Conservation (phyloP, 1,140 invertebrate species). For the Cotesia typhae region DNA sequence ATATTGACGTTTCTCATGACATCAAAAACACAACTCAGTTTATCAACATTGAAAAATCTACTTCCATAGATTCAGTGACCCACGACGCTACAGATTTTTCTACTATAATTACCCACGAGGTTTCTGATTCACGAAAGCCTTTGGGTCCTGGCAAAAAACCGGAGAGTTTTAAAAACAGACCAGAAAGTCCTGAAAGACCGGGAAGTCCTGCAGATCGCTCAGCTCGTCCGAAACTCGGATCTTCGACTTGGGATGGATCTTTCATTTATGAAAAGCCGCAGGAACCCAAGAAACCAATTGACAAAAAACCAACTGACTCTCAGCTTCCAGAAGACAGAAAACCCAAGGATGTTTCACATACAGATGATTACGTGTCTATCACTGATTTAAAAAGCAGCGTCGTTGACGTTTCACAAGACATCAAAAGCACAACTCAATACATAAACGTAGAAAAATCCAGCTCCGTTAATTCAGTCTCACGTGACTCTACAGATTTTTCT, state of each 20-base stretch:
- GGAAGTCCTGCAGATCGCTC: slow-evolving; percentile 33
- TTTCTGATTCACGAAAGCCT: slow-evolving; percentile 26
- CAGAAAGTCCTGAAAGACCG: slow-evolving; percentile 11
- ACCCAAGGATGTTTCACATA: too few species aligned
- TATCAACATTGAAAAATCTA: slow-evolving; percentile 31
- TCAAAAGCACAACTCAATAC: neutral
- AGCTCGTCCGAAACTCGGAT: slow-evolving; percentile 26
- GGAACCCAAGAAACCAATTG: slow-evolving; percentile 19
- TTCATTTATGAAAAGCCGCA: slow-evolving; percentile 37
- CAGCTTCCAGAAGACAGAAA: too few species aligned
- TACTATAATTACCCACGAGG: slow-evolving; percentile 29
- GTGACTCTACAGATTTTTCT: slow-evolving; percentile 28
- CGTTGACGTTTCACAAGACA: neutral
- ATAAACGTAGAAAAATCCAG: slow-evolving; percentile 31
- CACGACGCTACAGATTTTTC: slow-evolving; percentile 30
- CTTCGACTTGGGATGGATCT: slow-evolving; percentile 43
- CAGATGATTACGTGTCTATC: too few species aligned
- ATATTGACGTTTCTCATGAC: neutral
- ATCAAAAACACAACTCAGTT: slow-evolving; percentile 2
- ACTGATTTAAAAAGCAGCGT: neutral
- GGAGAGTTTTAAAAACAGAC: slow-evolving; percentile 12
- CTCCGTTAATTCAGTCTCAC: slow-evolving; percentile 27
- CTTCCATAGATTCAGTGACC: slow-evolving; percentile 27
- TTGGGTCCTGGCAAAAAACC: slow-evolving; percentile 9
- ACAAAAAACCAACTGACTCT: slow-evolving; percentile 20